phyloP scores from a whole-genome alignment of 2,797 vertebrate species.

The Prionace glauca region DNA sequence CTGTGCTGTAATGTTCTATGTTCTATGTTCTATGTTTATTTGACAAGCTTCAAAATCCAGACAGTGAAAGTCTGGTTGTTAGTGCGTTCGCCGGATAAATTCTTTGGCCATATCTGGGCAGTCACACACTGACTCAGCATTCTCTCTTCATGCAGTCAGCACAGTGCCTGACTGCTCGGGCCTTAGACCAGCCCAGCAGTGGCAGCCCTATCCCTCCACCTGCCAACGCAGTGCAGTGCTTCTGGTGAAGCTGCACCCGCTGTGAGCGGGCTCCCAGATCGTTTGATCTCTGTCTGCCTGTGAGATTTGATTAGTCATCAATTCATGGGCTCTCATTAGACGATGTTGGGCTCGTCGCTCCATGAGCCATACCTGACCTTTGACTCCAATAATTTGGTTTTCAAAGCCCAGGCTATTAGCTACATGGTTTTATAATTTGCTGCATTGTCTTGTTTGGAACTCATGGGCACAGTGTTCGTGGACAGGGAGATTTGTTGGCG shows the following conservation, averaged over 20 bases:
- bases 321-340: not conserved
- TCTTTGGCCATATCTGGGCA: constrained; percentile 5
- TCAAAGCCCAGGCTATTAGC: too few species aligned
- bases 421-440: too few species aligned
- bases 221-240: not conserved
- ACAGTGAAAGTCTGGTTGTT: not conserved
- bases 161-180: not conserved
- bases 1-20: too few species aligned
- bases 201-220: not conserved
- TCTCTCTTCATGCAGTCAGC: not conserved
- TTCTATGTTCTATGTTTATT: too few species aligned
- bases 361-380: too few species aligned
- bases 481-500: too few species aligned
- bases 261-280: not conserved
- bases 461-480: too few species aligned
- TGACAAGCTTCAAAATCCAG: not conserved
- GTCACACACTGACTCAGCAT: not conserved
- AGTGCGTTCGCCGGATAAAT: not conserved
- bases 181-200: not conserved
- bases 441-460: too few species aligned
- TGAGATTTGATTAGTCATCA: not conserved
- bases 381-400: too few species aligned
- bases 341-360: too few species aligned
- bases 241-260: too few species aligned
- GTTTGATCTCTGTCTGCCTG: not conserved